Base-by-base conservation (phyloP, 2,888 invertebrate species). In the Nematopogon swammerdamellus region DNA sequence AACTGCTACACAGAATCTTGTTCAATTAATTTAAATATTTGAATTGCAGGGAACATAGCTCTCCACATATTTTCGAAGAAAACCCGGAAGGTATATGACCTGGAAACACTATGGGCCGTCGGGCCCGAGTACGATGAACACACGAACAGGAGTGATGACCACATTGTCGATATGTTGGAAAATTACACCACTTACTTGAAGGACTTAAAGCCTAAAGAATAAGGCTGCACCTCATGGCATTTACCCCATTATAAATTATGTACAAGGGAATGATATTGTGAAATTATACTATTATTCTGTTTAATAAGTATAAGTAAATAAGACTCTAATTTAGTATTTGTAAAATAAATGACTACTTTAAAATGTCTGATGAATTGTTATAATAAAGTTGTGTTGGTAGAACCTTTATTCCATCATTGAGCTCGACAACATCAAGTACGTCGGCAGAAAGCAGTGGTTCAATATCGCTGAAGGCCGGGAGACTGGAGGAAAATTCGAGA, bases 51-150 rank as follows among this genome's bases (percentile, higher is more conserved):
- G 53, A 97, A 96, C 64, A 95, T 97, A 59, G 91, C 91, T 3
- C 70, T 97, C 29, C 97, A 97, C 62, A 84, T 97, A 56, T 93
- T 97, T 69, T 85, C 88, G 25, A 79, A 81, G 11, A 80, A 85
- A 56, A 81, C 85, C 1, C 80, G 97, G 57, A 69, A 80, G 54
- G 63, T 76, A 5, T 96, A 95, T 67, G 95, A 97, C 70, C 79
- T 97, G 55, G 97, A 97, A 69, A 89, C 89, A 0, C 72, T 97
- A 30, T 97, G 97, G 97, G 82, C 91, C 42, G 85, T 95, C 17
- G 97, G 97, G 2, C 72, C 86, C 0, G 82, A 91, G 60, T 92
- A 82, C 79, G 96, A 96, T 68, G 82, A 84, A 44, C 81, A 87
- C 63, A 82, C 69, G 20, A 85, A 85, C 57, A 83, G 83, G 60